Evolutionary conservation across 2,797 vertebrate species (phyloP), one percentile per base, ranked within the genome.

Genomic region (Rhodeus uyekii): DNA sequence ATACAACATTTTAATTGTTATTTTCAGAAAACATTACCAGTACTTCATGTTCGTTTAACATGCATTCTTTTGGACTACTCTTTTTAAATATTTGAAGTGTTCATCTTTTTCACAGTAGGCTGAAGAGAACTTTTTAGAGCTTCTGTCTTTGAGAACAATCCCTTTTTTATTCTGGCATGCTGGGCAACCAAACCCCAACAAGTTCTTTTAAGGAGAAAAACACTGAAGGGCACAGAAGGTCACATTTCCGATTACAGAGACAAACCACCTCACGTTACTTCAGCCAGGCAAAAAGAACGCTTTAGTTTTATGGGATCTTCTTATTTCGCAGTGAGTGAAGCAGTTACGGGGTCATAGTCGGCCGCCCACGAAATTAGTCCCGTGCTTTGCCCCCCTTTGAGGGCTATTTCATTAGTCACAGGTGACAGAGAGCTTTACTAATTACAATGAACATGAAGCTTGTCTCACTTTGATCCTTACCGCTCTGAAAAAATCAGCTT

Each of bases 271-370:
- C 16, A 67, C 78, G 61, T 83, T 76, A 63, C 75, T 63, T 77
- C 63, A 80, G 65, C 18, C 14, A 53, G 71, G 77, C 78, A 64
- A 78, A 82, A 88, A 88, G 38, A 83, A 85, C 74, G 79, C 78
- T 65, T 86, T 86, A 69, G 48, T 85, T 88, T 87, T 87, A 83
- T 85, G 85, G 84, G 78, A 76, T 46, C 34, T 86, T 82, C 72
- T 69, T 83, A 82, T 84, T 87, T 84, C 79, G 64, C 82, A 58
- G 61, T 1, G 19, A 53, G 32, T 60, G 60, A 65, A 87, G 79
- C 58, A 22, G 74, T 86, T 82, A 81, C 42, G 9, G 58, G 71
- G 76, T 87, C 81, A 44, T 27, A 60, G 34, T 79, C 55, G 38
- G 42, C 53, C 38, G 24, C 58, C 76, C 4, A 71, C 71, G 48